phyloP scores from a whole-genome alignment of 2,113 vertebrate species.

The Bubo scandiacus region DNA sequence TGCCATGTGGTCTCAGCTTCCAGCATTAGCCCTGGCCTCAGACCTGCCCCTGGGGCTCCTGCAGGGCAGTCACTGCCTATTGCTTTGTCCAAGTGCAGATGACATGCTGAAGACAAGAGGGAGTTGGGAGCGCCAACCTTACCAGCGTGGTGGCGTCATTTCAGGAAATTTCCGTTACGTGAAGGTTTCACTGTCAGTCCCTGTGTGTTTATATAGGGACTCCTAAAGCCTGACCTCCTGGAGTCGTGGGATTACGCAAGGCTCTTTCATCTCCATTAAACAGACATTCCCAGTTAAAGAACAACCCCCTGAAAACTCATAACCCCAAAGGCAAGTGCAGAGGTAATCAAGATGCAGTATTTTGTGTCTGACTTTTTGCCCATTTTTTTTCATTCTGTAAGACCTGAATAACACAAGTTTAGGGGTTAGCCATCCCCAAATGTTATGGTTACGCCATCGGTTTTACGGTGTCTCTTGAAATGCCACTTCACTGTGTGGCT shows the following conservation, averaged over 20 bases:
- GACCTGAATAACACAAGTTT: neutral
- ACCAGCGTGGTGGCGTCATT: neutral
- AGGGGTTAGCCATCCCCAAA: neutral
- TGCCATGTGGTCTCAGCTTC: neutral
- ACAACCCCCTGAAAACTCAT: neutral
- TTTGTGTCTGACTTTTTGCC: neutral
- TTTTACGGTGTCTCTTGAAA: neutral
- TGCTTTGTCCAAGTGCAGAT: neutral
- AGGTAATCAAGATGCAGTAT: neutral
- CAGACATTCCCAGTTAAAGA: neutral
- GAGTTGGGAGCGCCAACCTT: neutral
- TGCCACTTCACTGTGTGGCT: fast-evolving
- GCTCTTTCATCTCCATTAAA: neutral
- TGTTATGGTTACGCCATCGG: fast-evolving
- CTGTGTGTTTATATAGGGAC: neutral
- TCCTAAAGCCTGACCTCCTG: neutral
- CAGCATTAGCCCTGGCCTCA: neutral
- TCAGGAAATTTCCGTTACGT: neutral
- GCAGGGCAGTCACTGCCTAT: neutral
- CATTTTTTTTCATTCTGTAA: neutral
- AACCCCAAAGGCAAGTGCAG: neutral
- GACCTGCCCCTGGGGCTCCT: neutral
- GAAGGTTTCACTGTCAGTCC: neutral
- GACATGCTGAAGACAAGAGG: fast-evolving
- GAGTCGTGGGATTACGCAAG: neutral